Conservation (phyloP, 2,797 vertebrate genomes). For the Falco novaeseelandiae region DNA sequence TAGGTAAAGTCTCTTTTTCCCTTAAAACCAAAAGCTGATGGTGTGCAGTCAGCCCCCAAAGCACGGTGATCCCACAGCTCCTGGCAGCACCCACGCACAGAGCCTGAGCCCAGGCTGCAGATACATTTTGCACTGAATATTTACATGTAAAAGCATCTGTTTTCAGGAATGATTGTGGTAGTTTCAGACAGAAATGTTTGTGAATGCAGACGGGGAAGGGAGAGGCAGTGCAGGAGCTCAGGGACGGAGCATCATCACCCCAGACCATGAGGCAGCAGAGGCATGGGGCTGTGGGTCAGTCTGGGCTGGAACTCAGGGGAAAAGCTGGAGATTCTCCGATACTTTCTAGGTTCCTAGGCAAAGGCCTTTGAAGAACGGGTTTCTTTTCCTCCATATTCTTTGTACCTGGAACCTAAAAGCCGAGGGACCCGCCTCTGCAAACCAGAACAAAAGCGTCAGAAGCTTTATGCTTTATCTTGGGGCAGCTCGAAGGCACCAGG, state of each 20-base stretch:
- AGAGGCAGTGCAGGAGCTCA: rapidly evolving
- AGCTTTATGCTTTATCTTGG: neutral
- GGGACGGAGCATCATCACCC: neutral
- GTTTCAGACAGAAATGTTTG: neutral
- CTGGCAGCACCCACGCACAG: rapidly evolving
- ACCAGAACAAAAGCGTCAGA: neutral
- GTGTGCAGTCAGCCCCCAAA: neutral
- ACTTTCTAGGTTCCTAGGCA: neutral
- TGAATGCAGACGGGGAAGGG: neutral
- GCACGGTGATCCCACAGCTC: rapidly evolving
- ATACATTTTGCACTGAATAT: neutral
- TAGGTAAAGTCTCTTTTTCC: neutral
- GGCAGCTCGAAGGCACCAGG: neutral
- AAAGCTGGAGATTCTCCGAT: neutral
- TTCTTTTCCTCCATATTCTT: neutral
- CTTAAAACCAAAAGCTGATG: neutral
- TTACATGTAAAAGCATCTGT: neutral
- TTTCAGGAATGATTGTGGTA: neutral
- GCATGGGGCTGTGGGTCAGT: rapidly evolving
- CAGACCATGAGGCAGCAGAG: rapidly evolving
- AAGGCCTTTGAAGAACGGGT: neutral
- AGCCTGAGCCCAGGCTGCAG: neutral
- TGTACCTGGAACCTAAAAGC: neutral
- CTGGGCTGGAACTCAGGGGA: neutral
- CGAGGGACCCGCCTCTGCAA: neutral